Base-by-base conservation (phyloP, 2,797 vertebrate species). In the Parauchenoglanis punctatus region DNA sequence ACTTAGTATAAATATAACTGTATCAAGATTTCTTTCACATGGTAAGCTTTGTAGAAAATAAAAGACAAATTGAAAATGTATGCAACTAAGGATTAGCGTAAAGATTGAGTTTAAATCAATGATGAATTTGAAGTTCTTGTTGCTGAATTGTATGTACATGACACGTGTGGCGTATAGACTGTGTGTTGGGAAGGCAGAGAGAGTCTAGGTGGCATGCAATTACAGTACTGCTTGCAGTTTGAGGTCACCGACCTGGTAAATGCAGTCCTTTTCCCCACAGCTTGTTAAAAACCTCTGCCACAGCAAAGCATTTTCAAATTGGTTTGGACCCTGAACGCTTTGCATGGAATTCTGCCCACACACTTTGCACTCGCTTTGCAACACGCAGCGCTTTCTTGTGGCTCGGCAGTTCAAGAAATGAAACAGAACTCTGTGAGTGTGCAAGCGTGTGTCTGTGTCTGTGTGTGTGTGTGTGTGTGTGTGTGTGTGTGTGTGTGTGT, bases 321-420 rank as follows among this genome's bases (percentile, higher is more conserved):
- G 61, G 86, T 89, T 87, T 85, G 84, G 65, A 87, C 72, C 59
- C 56, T 44, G 44, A 70, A 81, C 12, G 84, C 46, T 84, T 63
- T 56, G 61, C 23, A 72, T 68, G 25, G 56, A 75, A 76, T 54
- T 86, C 61, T 85, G 83, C 73, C 83, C 85, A 68, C 90, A 85
- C 87, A 86, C 86, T 90, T 83, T 70, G 70, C 44, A 23, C 52
- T 87, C 89, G 73, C 84, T 44, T 44, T 63, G 58, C 44, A 56
- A 40, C 12, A 13, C 10, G 49, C 28, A 59, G 20, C 3, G 52
- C 78, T 58, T 89, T 82, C 56, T 85, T 84, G 85, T 82, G 76
- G 67, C 13, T 72, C 40, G 0, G 76, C 54, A 28, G 75, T 52
- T 70, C 78, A 75, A 61, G 78, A 72, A 86, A 81, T 31, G 49